phyloP scores from a whole-genome alignment of 2,113 vertebrate genomes.

The Sterrhoptilus dennistouni region DNA sequence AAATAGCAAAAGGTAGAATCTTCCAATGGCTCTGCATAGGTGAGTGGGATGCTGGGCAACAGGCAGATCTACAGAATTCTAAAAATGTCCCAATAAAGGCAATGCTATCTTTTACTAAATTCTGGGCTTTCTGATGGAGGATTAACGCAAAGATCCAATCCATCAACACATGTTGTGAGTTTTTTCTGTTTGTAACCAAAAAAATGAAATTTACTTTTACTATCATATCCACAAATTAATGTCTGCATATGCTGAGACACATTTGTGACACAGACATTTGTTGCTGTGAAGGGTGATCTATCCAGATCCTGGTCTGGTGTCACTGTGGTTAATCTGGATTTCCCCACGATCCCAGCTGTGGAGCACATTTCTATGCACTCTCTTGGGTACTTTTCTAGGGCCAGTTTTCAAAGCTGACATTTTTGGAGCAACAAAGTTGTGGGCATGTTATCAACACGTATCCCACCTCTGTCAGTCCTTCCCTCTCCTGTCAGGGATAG shows the following conservation, averaged over 20 bases:
- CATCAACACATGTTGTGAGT: fast-evolving
- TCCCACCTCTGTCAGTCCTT: fast-evolving
- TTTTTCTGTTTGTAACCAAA: not conserved
- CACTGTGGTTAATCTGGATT: not conserved
- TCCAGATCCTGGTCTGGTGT: not conserved
- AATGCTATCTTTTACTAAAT: not conserved
- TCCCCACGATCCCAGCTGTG: not conserved
- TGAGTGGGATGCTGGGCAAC: not conserved
- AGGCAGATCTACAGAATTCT: not conserved
- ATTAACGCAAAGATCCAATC: not conserved
- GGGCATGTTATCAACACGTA: fast-evolving
- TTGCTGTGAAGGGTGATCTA: not conserved
- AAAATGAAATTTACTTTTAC: not conserved
- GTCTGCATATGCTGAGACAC: not conserved
- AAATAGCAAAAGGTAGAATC: not conserved
- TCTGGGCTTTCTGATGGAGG: not conserved
- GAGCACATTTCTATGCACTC: not conserved
- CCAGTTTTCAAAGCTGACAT: not conserved
- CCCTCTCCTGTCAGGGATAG: fast-evolving
- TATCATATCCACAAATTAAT: not conserved
- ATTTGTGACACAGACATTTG: not conserved
- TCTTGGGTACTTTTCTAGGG: not conserved
- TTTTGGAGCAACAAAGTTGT: not conserved
- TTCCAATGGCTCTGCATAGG: not conserved
- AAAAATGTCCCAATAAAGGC: not conserved